Evolutionary conservation across 2,888 invertebrate species (phyloP), one percentile per base, ranked within the genome.

Genomic region (Stegophylla sp.): DNA sequence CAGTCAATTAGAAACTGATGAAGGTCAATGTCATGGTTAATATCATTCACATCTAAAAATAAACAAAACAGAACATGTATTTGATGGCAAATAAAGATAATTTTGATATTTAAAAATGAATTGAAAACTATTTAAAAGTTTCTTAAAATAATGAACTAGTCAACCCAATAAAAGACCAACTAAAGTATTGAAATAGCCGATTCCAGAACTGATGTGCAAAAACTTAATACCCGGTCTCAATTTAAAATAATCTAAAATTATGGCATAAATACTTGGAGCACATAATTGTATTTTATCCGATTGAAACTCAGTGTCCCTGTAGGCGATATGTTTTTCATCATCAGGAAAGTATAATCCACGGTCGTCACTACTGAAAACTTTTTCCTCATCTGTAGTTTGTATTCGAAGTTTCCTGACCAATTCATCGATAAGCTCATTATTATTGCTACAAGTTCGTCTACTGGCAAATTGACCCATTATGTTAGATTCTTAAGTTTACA

Each of bases 151-250:
- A n/a, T n/a, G n/a, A n/a, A n/a, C n/a, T n/a, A 56, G 20, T 15
- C 85, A 85, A 86, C 94, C 94, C 48, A 95, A 85, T 83, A 94
- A 88, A 66, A 96, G 88, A 2, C 96, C 96, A 71, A 90, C 94
- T 89, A 96, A 90, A 0, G 96, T 95, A 86, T 92, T 96, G 63
- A 97, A 89, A 87, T 96, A 97, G 0, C 96, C 96, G 12, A 95
- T 95, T 34, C 96, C 96, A n/a, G 94, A 94, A 3, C 96, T 96
- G 76, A 97, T 87, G 86, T 96, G 96, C 79, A 97, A 88, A 87
- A 97, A 97, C 48, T 94, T 92, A 84, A 92, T 87, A 4, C 95
- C 95, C 0, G 91, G 90, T 83, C 89, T 87, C 77, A 96, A 87
- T 82, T 91, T 88, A 69, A 97, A 87, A 41, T 91, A 91, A 86